These are phyloP conservation scores for Clusia tigrina DNA, from an alignment of 2,888 invertebrate genomes.

Conservation along the genomic window DNA sequence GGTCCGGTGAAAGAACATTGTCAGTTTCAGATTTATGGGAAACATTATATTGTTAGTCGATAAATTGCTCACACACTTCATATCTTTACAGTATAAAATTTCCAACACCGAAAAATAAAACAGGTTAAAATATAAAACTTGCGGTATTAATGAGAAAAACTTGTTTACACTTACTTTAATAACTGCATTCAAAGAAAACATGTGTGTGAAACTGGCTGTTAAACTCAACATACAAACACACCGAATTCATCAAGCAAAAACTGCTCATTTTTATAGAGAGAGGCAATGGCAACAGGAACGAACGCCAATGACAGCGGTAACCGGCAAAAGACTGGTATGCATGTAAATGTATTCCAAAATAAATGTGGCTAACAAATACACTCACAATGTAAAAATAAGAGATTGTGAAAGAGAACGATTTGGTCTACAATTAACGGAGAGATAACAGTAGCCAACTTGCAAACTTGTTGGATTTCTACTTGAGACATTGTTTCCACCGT, in stretches of 20 bases:
- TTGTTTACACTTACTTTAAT: slow-evolving; percentile 33
- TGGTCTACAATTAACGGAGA: no score
- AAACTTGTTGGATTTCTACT: no score
- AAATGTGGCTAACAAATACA: not conserved
- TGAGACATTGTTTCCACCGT: no score
- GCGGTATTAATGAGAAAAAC: slow-evolving; percentile 40
- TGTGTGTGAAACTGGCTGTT: not conserved
- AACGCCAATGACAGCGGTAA: not conserved
- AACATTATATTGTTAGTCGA: no score
- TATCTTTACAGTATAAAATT: slow-evolving; percentile 19
- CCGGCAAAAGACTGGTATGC: not conserved
- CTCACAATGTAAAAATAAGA: no score
- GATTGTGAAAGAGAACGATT: no score
- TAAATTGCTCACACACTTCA: slow-evolving; percentile 43
- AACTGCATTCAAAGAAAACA: slow-evolving; percentile 12
- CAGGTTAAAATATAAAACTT: slow-evolving; percentile 54
- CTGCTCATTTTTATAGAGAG: no score
- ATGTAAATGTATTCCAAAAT: no score
- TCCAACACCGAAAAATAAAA: slow-evolving; percentile 36
- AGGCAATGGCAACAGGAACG: not conserved
- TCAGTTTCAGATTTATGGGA: no score
- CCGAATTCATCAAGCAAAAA: no score
- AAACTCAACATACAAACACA: not conserved
- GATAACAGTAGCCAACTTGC: no score
- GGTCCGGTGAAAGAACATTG: no score